Conservation (phyloP, 2,888 invertebrate genomes). For the Athrips mouffetella region DNA sequence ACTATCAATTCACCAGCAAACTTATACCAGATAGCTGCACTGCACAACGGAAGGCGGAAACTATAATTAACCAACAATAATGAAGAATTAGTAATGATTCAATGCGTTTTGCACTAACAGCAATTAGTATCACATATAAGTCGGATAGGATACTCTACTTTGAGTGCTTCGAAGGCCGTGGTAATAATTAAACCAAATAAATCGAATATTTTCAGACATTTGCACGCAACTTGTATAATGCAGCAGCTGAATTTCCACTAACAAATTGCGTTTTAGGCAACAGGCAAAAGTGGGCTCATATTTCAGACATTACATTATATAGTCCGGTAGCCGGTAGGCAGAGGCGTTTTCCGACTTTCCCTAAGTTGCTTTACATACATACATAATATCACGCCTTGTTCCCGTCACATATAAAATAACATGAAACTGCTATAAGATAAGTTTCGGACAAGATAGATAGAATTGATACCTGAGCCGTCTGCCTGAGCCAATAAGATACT, state of each 20-base stretch:
- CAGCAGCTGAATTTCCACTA: conserved; percentile 3
- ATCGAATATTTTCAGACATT: conserved; percentile 6
- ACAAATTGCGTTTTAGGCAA: conserved; percentile 7
- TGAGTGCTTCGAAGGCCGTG: conserved; percentile 3
- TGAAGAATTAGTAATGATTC: background rate
- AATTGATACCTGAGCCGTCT: too few relatives aligned
- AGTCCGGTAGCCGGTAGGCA: background rate
- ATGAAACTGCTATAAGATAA: too few relatives aligned
- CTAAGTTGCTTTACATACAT: background rate
- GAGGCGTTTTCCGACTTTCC: background rate
- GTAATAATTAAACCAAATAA: background rate
- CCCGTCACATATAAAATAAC: too few relatives aligned
- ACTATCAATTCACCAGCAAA: too few relatives aligned
- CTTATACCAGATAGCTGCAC: background rate
- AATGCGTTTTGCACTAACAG: background rate
- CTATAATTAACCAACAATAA: background rate
- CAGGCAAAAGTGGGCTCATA: too few relatives aligned
- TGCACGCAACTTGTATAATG: conserved; percentile 15
- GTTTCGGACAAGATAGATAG: too few relatives aligned
- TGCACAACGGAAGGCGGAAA: conserved; percentile 1
- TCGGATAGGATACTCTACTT: background rate
- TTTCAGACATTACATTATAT: too few relatives aligned
- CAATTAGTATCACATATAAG: background rate
- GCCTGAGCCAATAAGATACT: too few relatives aligned
- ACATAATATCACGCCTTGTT: background rate